Evolutionary conservation across 92 coral and sea anemone genomes (phyloP), one percentile per base, ranked within the genome.

Genomic region (Zoanthus gigantus): DNA sequence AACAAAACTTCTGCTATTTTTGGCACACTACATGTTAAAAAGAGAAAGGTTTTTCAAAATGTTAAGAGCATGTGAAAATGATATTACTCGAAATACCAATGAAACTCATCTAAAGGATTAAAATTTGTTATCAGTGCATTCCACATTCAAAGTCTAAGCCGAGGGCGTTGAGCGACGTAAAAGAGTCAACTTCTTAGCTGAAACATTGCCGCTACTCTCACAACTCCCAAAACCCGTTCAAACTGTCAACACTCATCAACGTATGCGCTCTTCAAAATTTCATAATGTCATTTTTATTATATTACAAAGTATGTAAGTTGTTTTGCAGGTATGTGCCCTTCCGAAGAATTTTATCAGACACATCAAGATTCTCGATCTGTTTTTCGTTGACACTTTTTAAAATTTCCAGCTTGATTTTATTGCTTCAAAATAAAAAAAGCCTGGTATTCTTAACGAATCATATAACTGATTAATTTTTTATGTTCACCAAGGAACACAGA

Each of bases 111-210:
- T 48, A 28, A 65, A 53, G 75, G 29, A 81, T 54, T 31, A 18
- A 54, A 46, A 81, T 81, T 81, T 81, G 85, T 81, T 81, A 81
- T 81, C 85, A 66, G 85, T 23, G 46, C 58, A 81, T 81, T n/a
- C 85, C 85, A 81, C 45, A 69, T 67, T 65, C 73, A 79, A 18
- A 79, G 32, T 66, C 61, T 67, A 81, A 47, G 74, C 85, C 85
- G 66, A 42, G 45, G 85, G 76, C 85, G 85, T 65, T 69, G 85
- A 81, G 5, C 74, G 37, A 29, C n/a, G 4, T 80, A 42, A 80
- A 45, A 23, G 85, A 74, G 66, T 81, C 44, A 66, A 45, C 18
- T 46, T 44, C 42, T 66, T 81, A 16, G 66, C 61, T 75, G 85
- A 66, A 81, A 67, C 85, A 29, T 17, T 65, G 73, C 66, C 85